phyloP scores from a whole-genome alignment of 2,888 invertebrate species.

The Nysson spinosus region DNA sequence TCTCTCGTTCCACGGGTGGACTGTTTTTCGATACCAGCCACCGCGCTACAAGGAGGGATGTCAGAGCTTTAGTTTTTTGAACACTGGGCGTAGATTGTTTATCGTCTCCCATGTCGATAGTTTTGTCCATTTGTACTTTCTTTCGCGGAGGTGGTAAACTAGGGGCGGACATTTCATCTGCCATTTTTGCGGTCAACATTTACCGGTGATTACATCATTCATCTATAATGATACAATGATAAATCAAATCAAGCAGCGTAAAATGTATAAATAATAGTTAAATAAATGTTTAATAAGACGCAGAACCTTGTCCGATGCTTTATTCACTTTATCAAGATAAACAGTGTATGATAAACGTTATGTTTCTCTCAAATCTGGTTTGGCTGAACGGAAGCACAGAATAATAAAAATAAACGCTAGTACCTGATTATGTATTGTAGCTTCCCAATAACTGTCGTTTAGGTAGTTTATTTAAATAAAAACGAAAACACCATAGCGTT shows the following conservation, averaged over 20 bases:
- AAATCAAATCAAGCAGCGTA: too few species aligned
- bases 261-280: background rate
- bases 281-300: background rate
- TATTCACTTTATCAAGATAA: too few species aligned
- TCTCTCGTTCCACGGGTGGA: slow-evolving; percentile 39
- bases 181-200: slow-evolving; percentile 23
- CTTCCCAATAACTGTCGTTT: too few species aligned
- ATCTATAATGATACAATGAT: slow-evolving; percentile 36
- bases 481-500: too few species aligned
- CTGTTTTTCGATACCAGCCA: slow-evolving; percentile 58
- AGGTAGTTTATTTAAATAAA: too few species aligned
- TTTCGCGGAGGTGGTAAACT: slow-evolving; percentile 53
- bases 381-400: too few species aligned
- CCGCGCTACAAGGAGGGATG: slow-evolving; percentile 62
- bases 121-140: slow-evolving; percentile 63
- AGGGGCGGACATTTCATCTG: slow-evolving; percentile 30
- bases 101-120: slow-evolving; percentile 36
- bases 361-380: too few species aligned
- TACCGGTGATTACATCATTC: slow-evolving; percentile 31
- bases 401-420: too few species aligned
- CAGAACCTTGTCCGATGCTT: background rate
- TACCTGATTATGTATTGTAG: too few species aligned
- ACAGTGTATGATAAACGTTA: too few species aligned
- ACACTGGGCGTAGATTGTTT: slow-evolving; percentile 42
- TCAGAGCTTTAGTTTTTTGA: slow-evolving; percentile 57